These are phyloP conservation scores for Megalurothrips usitatus DNA, from an alignment of 2,888 invertebrate genomes.

Conservation along the genomic window DNA sequence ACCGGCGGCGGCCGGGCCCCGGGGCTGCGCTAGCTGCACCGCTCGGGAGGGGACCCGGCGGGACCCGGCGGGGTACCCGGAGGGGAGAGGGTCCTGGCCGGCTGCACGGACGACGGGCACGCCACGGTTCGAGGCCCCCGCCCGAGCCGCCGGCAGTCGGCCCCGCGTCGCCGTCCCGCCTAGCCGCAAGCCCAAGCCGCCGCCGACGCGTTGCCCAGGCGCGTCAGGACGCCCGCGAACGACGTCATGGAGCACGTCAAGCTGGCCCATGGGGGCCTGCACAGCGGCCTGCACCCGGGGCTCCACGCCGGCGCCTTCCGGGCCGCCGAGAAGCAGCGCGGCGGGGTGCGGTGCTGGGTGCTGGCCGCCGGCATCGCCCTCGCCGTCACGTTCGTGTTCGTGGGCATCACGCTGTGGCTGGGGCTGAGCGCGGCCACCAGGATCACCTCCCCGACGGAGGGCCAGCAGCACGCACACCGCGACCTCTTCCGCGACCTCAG, in stretches of 20 bases:
- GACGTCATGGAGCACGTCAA: constrained; percentile 24
- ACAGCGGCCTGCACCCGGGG: not conserved
- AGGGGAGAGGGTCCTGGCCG: constrained; percentile 1
- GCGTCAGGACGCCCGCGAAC: not conserved
- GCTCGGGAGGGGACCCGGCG: too few relatives aligned
- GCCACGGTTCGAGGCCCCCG: too few relatives aligned
- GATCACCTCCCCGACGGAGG: constrained; percentile 29
- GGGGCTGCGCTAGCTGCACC: not conserved
- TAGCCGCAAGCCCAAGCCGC: not conserved
- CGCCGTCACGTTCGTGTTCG: constrained; percentile 40
- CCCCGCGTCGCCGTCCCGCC: not conserved
- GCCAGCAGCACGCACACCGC: constrained; percentile 31
- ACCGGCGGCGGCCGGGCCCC: not conserved
- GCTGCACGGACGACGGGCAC: too few relatives aligned
- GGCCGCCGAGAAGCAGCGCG: not conserved
- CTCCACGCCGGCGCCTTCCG: not conserved
- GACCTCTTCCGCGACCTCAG: constrained; percentile 33
- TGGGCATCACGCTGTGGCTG: constrained; percentile 41
- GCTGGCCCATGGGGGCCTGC: not conserved
- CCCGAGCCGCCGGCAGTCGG: not conserved
- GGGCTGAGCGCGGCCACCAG: constrained; percentile 36
- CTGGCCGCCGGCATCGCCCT: constrained; percentile 40
- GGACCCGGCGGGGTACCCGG: not conserved
- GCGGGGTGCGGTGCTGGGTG: constrained; percentile 39
- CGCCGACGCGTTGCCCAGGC: not conserved